A percentile compares a stretch with the other conserved stretches of the same genome.
Evolutionary conservation across 64 coral and sea anemone genomes (phyloP).

Genomic region (Montipora foliosa): DNA sequence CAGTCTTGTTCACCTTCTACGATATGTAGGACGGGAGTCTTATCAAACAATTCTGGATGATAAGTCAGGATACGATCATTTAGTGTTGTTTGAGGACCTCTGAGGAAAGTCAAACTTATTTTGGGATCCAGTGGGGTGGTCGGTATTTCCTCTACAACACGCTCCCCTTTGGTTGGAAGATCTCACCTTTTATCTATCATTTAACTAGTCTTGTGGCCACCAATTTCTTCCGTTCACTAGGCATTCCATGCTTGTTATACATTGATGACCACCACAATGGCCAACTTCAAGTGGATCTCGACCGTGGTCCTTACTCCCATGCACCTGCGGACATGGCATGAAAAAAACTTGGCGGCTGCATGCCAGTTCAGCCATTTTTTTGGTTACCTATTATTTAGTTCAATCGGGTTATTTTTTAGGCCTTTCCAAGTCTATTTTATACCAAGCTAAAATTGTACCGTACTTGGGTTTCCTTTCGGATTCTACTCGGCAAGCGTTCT

Average conservation of each 20-base stretch:
- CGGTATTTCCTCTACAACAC: neutral
- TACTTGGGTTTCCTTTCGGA: slow-evolving; percentile 31
- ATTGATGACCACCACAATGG: neutral
- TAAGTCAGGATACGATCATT: too few species aligned
- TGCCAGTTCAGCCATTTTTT: slow-evolving; percentile 27
- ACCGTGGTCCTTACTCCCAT: too few species aligned
- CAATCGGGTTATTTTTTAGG: neutral
- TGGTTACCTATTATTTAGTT: slow-evolving; percentile 31
- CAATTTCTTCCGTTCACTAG: neutral
- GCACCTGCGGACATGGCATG: too few species aligned
- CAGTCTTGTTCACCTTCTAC: too few species aligned
- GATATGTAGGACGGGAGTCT: too few species aligned
- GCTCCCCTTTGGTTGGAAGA: neutral
- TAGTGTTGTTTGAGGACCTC: too few species aligned
- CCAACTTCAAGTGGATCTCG: neutral
- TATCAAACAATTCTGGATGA: too few species aligned
- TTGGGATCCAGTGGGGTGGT: neutral
- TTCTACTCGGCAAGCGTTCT: slow-evolving; percentile 24
- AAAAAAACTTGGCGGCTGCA: neutral
- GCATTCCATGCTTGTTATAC: neutral
- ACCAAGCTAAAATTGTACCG: neutral
- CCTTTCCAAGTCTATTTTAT: slow-evolving; percentile 13
- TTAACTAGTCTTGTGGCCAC: neutral
- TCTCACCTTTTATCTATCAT: neutral
- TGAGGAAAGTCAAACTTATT: too few species aligned